phyloP scores from a whole-genome alignment of 2,113 vertebrate species.

The Fregata magnificens region DNA sequence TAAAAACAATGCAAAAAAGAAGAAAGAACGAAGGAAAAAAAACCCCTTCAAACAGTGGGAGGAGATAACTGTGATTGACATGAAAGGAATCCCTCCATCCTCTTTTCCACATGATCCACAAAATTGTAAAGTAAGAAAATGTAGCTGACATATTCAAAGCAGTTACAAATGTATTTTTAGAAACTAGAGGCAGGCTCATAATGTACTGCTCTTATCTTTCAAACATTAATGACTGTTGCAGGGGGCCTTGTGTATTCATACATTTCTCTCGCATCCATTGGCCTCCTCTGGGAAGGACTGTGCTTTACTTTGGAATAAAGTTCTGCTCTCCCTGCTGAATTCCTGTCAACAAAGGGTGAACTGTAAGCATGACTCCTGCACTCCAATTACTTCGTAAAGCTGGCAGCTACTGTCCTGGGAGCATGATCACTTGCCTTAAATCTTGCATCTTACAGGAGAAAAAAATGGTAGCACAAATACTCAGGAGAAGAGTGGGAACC shows the following conservation, averaged over 20 bases:
- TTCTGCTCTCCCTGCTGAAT: not conserved
- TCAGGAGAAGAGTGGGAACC: not conserved
- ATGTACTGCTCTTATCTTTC: not conserved
- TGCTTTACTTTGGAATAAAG: not conserved
- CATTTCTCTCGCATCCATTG: not conserved
- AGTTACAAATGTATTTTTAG: not conserved
- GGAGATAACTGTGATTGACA: not conserved
- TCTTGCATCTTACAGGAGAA: not conserved
- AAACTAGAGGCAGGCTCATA: not conserved
- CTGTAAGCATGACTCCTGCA: not conserved
- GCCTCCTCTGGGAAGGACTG: not conserved
- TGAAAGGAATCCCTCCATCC: not conserved
- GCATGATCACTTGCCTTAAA: not conserved
- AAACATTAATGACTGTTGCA: not conserved
- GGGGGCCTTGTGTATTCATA: not conserved
- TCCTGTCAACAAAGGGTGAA: not conserved
- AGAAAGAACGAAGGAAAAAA: not conserved
- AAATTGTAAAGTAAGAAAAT: not conserved
- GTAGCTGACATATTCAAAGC: not conserved
- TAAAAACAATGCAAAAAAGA: not conserved
- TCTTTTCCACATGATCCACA: not conserved
- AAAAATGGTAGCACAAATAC: not conserved
- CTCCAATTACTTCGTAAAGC: conserved; percentile 25
- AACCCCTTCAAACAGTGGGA: not conserved
- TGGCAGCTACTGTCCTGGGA: not conserved